Percentiles rank a stretch among this genome's conserved stretches.
These are phyloP conservation scores for Hyposmocoma kahamanoa DNA, from an alignment of 1,140 invertebrate genomes.

Conservation along the genomic window DNA sequence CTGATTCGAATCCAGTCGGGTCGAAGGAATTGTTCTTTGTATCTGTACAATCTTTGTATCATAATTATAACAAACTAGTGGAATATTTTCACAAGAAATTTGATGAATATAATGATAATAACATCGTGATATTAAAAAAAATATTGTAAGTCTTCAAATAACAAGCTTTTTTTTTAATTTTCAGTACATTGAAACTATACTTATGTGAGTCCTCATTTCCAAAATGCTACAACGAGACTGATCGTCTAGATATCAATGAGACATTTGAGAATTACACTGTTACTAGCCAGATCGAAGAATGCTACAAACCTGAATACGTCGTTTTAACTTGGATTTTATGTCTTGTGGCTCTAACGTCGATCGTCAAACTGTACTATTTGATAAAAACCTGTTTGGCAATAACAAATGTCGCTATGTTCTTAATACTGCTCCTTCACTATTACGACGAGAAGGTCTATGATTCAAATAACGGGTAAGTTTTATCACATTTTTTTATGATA, in stretches of 20 bases:
- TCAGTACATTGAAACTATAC: slow-evolving; percentile 61
- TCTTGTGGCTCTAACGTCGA: slow-evolving; percentile 90
- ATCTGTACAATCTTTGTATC: too few relatives aligned
- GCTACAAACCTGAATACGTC: slow-evolving; percentile 88
- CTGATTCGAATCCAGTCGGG: too few relatives aligned
- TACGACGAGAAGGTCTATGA: slow-evolving; percentile 32
- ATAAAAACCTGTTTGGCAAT: slow-evolving; percentile 89
- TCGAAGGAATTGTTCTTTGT: too few relatives aligned
- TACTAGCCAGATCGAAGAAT: slow-evolving; percentile 38
- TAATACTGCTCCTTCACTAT: slow-evolving; percentile 32
- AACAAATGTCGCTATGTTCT: slow-evolving; percentile 78
- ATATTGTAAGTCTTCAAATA: too few relatives aligned
- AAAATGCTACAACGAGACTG: not conserved
- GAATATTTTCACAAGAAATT: too few relatives aligned
- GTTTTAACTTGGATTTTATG: slow-evolving; percentile 96
- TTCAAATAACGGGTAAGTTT: slow-evolving; percentile 9
- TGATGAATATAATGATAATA: too few relatives aligned
- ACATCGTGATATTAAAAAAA: too few relatives aligned
- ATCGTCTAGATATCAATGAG: not conserved
- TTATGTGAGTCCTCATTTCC: slow-evolving; percentile 43
- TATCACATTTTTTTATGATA: too few relatives aligned
- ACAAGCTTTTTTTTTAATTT: too few relatives aligned
- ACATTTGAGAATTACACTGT: not conserved
- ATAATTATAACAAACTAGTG: too few relatives aligned
- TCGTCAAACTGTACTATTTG: slow-evolving; percentile 93